Evolutionary conservation across 2,888 invertebrate genomes (phyloP).

Genomic region (Hemistola chrysoprasaria): DNA sequence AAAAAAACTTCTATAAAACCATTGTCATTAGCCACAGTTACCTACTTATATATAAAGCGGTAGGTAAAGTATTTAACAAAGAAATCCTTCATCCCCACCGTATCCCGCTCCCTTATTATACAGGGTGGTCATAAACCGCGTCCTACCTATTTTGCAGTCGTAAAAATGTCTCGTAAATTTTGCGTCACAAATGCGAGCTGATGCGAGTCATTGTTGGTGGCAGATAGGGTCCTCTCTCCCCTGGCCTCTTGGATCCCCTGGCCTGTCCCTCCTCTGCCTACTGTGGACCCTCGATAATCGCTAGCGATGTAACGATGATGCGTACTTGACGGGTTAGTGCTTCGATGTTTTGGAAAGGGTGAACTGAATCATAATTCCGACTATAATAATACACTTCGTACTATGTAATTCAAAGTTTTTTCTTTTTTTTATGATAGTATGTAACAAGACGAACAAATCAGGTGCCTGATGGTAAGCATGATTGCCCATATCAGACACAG

Average conservation of each 20-base stretch:
- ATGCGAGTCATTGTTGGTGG: conserved; percentile 66
- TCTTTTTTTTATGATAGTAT: too few species aligned
- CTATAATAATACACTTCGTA: too few species aligned
- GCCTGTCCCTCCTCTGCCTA: not conserved
- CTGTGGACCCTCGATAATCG: conserved; percentile 17
- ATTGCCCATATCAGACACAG: too few species aligned
- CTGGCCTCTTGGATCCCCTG: conserved; percentile 26
- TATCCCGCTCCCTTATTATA: conserved; percentile 54
- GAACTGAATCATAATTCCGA: too few species aligned
- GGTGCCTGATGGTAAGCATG: too few species aligned
- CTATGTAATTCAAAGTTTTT: too few species aligned
- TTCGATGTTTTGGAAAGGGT: conserved; percentile 15
- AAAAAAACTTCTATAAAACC: conserved; percentile 2
- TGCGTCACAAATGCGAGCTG: conserved; percentile 71
- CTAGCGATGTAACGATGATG: conserved; percentile 21
- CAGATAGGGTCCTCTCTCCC: conserved; percentile 40
- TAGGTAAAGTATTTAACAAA: conserved; percentile 29
- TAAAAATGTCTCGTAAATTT: conserved; percentile 77
- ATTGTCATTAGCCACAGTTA: not conserved
- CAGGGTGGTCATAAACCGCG: conserved; percentile 63
- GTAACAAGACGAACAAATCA: too few species aligned
- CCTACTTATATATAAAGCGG: too few species aligned
- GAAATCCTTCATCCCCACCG: conserved; percentile 30
- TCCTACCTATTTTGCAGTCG: conserved; percentile 74
- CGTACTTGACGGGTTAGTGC: conserved; percentile 9